Conservation (phyloP, 2,113 vertebrate species). For the Apus apus region DNA sequence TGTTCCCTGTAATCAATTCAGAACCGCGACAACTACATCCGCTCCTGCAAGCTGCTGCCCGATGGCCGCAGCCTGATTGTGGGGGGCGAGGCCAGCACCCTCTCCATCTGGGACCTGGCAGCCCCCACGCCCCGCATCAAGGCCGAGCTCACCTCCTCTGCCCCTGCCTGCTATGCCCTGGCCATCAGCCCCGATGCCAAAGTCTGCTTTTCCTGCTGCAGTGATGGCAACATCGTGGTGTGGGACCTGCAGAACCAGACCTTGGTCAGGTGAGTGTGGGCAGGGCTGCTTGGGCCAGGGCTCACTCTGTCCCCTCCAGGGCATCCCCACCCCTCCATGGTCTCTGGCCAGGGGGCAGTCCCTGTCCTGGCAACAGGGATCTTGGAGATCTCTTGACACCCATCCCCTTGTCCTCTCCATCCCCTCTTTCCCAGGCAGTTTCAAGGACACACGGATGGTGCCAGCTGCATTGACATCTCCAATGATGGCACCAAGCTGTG, state of each 20-base stretch:
- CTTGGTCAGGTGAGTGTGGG: slow-evolving; percentile 65
- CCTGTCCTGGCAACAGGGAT: not conserved
- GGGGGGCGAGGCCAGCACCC: slow-evolving; percentile 84
- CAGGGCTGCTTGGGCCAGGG: no score
- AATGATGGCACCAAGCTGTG: slow-evolving; percentile 76
- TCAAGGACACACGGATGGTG: slow-evolving; percentile 80
- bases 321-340: fast-evolving
- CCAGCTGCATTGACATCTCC: slow-evolving; percentile 81
- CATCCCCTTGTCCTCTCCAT: not conserved
- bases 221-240: slow-evolving; percentile 82
- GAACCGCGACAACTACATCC: slow-evolving; percentile 75
- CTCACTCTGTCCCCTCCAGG: not conserved
- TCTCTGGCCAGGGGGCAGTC: not conserved
- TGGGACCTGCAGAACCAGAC: slow-evolving; percentile 69
- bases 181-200: slow-evolving; percentile 90
- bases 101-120: slow-evolving; percentile 82
- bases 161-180: slow-evolving; percentile 86
- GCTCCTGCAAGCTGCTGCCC: slow-evolving; percentile 78
- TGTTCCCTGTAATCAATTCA: not conserved
- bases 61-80: slow-evolving; percentile 85
- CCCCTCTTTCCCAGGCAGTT: slow-evolving; percentile 70
- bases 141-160: slow-evolving; percentile 85
- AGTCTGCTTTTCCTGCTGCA: slow-evolving; percentile 91
- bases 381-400: no score
- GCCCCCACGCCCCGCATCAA: slow-evolving; percentile 87